Percentiles rank a stretch among this genome's conserved stretches.
Evolutionary conservation across 2,888 invertebrate genomes (phyloP).

Genomic region (Eucriotettix oculatus): DNA sequence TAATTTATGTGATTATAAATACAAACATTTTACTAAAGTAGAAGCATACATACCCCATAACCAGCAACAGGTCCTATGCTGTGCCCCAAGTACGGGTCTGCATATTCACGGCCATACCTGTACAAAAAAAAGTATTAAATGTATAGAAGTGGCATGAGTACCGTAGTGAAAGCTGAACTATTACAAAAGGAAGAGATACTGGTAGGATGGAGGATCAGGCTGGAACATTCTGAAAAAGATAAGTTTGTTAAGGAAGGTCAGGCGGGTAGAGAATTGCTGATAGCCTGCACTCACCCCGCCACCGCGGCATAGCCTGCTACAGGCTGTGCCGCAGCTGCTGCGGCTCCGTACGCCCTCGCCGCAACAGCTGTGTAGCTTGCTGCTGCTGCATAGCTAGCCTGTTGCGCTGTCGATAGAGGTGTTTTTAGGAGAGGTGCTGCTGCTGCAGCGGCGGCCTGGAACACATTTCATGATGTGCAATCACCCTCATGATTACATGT

Average conservation of each 20-base stretch:
- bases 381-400: conserved; percentile 75
- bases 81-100: conserved; percentile 88
- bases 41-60: conserved; percentile 65
- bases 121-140: conserved; percentile 11
- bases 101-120: conserved; percentile 79
- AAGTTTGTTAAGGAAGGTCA: conserved; percentile 9
- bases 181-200: too few species aligned
- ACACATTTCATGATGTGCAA: conserved; percentile 16
- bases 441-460: conserved; percentile 49
- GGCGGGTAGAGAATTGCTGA: conserved; percentile 3
- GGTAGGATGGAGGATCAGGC: too few species aligned
- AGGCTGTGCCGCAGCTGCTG: conserved; percentile 50
- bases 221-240: not conserved
- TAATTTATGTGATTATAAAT: conserved; percentile 1
- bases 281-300: conserved; percentile 38
- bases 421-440: conserved; percentile 68
- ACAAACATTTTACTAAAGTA: not conserved
- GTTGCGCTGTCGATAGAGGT: conserved; percentile 67
- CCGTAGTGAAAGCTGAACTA: too few species aligned
- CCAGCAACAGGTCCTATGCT: conserved; percentile 93
- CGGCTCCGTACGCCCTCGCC: conserved; percentile 64
- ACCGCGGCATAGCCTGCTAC: conserved; percentile 58
- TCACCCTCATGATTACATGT: not conserved
- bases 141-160: too few species aligned
- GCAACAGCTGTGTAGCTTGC: conserved; percentile 77